phyloP scores from a whole-genome alignment of 2,888 invertebrate genomes.

The Steromphala cineraria region DNA sequence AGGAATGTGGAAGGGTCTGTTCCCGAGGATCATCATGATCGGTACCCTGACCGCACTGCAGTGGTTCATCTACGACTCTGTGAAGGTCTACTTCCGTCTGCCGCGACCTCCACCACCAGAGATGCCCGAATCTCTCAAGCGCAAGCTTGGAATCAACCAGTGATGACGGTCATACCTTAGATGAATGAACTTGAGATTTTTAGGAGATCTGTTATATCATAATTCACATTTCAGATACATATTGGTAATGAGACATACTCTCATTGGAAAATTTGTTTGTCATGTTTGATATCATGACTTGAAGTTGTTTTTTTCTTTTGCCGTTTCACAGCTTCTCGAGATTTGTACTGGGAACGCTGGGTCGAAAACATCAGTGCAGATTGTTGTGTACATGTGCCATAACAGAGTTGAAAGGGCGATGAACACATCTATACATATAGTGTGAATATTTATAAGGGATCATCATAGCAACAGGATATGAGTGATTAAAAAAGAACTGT shows the following conservation, averaged over 20 bases:
- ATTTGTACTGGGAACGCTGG: too few relatives aligned
- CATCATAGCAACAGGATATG: neutral
- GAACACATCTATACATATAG: neutral
- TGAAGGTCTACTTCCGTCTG: constrained; percentile 86
- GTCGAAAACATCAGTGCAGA: too few relatives aligned
- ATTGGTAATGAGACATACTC: neutral
- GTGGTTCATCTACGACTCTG: constrained; percentile 95
- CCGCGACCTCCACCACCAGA: constrained; percentile 97
- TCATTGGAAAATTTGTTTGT: too few relatives aligned
- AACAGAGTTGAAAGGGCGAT: too few relatives aligned
- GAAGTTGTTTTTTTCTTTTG: too few relatives aligned
- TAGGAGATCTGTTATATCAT: neutral
- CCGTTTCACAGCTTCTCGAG: too few relatives aligned
- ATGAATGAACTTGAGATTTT: neutral
- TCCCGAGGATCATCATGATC: constrained; percentile 93
- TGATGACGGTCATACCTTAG: neutral
- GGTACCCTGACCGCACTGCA: constrained; percentile 94
- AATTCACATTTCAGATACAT: neutral
- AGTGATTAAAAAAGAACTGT: constrained; percentile 2
- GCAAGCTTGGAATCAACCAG: constrained; percentile 53
- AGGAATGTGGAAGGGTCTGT: constrained; percentile 89
- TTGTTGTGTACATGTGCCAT: too few relatives aligned
- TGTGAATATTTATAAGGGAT: constrained; percentile 6
- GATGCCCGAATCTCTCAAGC: constrained; percentile 86
- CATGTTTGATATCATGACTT: too few relatives aligned